A percentile compares a stretch with the other conserved stretches of the same genome.
phyloP scores from a whole-genome alignment of 2,888 invertebrate species.

The Xiphydria camelus region DNA sequence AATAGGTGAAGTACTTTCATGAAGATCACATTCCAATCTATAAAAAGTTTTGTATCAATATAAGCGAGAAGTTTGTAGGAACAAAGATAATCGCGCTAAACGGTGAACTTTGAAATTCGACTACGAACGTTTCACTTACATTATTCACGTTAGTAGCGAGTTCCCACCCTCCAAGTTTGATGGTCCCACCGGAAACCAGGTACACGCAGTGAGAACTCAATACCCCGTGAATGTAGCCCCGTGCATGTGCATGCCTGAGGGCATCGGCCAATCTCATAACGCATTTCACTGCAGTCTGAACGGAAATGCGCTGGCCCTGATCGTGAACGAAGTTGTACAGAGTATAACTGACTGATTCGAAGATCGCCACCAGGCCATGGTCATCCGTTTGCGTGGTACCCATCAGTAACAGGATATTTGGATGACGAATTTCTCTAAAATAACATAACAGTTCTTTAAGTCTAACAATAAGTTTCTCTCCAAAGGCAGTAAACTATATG shows the following conservation, averaged over 20 bases:
- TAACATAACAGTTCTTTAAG: no score
- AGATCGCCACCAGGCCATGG: slow-evolving; percentile 42
- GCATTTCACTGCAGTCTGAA: slow-evolving; percentile 42
- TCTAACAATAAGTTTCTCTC: no score
- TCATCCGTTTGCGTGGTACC: slow-evolving; percentile 41
- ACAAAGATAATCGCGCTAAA: background rate
- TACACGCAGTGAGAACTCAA: slow-evolving; percentile 47
- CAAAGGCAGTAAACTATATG: no score
- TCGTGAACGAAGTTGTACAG: slow-evolving; percentile 47
- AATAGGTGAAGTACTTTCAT: slow-evolving; percentile 5
- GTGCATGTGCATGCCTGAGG: slow-evolving; percentile 41
- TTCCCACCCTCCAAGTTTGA: slow-evolving; percentile 51
- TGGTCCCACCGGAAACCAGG: slow-evolving; percentile 36
- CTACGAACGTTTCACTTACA: slow-evolving; percentile 25
- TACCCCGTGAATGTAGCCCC: slow-evolving; percentile 46
- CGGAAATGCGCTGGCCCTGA: slow-evolving; percentile 39
- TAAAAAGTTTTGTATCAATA: no score
- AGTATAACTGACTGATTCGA: slow-evolving; percentile 45
- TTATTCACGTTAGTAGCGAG: slow-evolving; percentile 31
- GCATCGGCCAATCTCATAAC: slow-evolving; percentile 43
- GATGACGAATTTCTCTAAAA: slow-evolving; percentile 44
- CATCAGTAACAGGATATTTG: slow-evolving; percentile 45
- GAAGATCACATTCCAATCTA: no score
- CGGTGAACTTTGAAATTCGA: background rate
- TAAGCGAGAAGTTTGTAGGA: background rate